phyloP scores from a whole-genome alignment of 2,113 vertebrate genomes.

The Lepisosteus oculatus region DNA sequence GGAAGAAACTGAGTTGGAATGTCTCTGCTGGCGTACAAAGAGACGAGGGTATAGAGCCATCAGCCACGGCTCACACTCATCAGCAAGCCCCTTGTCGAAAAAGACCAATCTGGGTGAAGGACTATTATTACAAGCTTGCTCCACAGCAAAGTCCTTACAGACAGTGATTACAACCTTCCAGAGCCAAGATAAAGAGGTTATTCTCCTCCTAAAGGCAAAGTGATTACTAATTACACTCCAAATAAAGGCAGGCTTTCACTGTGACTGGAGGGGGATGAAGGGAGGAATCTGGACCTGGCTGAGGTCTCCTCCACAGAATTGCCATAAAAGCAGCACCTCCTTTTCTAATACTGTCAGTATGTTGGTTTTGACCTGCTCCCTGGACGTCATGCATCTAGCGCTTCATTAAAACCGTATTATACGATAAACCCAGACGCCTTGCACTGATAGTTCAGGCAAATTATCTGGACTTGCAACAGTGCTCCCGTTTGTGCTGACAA shows the following conservation, averaged over 20 bases:
- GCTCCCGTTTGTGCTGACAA: constrained; percentile 2
- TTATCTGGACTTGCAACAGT: neutral
- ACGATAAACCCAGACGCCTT: neutral
- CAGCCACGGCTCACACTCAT: constrained; percentile 1
- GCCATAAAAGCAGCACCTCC: neutral
- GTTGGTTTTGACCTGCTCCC: neutral
- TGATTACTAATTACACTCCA: constrained; percentile 38
- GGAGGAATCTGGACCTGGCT: neutral
- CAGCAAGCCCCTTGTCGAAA: constrained; percentile 45
- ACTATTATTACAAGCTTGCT: constrained; percentile 47
- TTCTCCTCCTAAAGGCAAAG: constrained; percentile 22
- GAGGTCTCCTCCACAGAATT: neutral
- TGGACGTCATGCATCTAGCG: neutral
- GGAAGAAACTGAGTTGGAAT: neutral
- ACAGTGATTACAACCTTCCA: constrained; percentile 28
- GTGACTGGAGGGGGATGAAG: neutral
- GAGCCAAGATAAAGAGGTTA: constrained; percentile 24
- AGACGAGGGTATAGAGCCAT: neutral
- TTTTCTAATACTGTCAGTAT: neutral
- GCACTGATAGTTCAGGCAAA: constrained; percentile 1
- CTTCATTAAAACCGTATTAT: constrained; percentile 10
- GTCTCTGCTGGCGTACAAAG: constrained; percentile 12
- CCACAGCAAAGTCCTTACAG: constrained; percentile 25
- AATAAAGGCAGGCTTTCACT: constrained; percentile 12
- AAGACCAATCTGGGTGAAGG: constrained; percentile 49